These are phyloP conservation scores for Aphaenogaster ashmeadi DNA, from an alignment of 1,140 invertebrate genomes.

Conservation along the genomic window DNA sequence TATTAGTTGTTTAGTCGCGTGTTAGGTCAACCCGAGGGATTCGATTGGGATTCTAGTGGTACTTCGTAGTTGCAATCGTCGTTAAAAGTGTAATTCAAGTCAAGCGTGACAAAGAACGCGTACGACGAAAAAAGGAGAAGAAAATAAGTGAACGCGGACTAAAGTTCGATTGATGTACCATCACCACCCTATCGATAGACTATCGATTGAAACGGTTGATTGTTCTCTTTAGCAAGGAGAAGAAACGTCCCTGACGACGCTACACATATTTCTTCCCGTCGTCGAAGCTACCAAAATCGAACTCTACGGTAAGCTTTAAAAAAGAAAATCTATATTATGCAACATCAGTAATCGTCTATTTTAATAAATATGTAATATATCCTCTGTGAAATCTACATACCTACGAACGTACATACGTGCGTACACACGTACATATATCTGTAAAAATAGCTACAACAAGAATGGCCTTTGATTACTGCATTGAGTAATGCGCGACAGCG, in stretches of 20 bases:
- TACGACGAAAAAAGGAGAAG: slow-evolving; percentile 72
- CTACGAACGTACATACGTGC: slow-evolving; percentile 16
- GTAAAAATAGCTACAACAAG: slow-evolving; percentile 78
- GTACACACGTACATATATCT: slow-evolving; percentile 9
- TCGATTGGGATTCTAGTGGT: slow-evolving; percentile 84
- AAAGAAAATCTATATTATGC: slow-evolving; percentile 67
- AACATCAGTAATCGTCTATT: slow-evolving; percentile 68
- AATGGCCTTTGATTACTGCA: slow-evolving; percentile 85
- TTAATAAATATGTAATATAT: slow-evolving; percentile 79
- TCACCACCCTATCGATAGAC: slow-evolving; percentile 65
- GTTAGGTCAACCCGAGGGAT: slow-evolving; percentile 84
- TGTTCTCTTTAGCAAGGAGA: slow-evolving; percentile 32
- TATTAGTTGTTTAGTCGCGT: slow-evolving; percentile 80
- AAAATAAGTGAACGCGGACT: slow-evolving; percentile 80
- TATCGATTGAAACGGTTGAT: slow-evolving; percentile 27
- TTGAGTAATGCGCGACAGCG: slow-evolving; percentile 80
- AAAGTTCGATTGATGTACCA: slow-evolving; percentile 85
- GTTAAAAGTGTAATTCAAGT: slow-evolving; percentile 40
- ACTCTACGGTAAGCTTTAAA: slow-evolving; percentile 62
- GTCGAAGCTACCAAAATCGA: slow-evolving; percentile 58
- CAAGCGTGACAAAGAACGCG: slow-evolving; percentile 35
- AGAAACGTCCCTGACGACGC: slow-evolving; percentile 26
- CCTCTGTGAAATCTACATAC: slow-evolving; percentile 45
- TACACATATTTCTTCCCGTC: slow-evolving; percentile 7
- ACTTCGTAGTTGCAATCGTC: slow-evolving; percentile 79